Percentiles rank a stretch among this genome's conserved stretches.
phyloP scores from a whole-genome alignment of 1,140 invertebrate genomes.

The Mycetomoellerius zeteki region DNA sequence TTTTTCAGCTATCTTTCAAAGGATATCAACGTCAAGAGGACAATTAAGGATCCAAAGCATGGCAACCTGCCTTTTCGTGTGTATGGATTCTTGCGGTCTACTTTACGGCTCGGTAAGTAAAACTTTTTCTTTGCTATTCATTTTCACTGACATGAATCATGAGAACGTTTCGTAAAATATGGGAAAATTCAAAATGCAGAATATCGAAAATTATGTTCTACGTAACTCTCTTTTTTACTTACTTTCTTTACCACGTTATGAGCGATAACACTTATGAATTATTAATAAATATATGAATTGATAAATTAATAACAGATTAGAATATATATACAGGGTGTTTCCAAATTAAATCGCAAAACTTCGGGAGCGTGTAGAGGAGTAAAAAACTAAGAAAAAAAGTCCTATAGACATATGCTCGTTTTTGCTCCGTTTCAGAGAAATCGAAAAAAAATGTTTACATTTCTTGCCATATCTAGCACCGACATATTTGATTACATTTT shows the following conservation, averaged over 20 bases:
- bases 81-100: conserved; percentile 94
- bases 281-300: not conserved
- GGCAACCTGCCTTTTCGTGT: conserved; percentile 93
- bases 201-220: not conserved
- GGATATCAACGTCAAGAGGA: conserved; percentile 91
- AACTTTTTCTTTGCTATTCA: conserved; percentile 23
- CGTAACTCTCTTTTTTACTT: not conserved
- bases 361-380: too few species aligned
- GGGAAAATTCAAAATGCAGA: not conserved
- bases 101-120: conserved; percentile 94
- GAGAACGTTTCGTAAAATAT: not conserved
- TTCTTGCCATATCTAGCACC: too few species aligned
- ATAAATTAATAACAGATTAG: not conserved
- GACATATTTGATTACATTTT: too few species aligned
- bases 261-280: not conserved
- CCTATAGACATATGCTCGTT: too few species aligned
- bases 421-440: too few species aligned
- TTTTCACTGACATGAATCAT: not conserved
- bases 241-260: not conserved
- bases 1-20: conserved; percentile 94
- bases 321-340: too few species aligned
- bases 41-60: conserved; percentile 94
- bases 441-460: too few species aligned
- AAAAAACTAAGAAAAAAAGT: too few species aligned
- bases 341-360: too few species aligned